A percentile compares a stretch with the other conserved stretches of the same genome.
These are phyloP conservation scores for Orchesella cincta DNA, from an alignment of 1,140 invertebrate species.

Conservation along the genomic window DNA sequence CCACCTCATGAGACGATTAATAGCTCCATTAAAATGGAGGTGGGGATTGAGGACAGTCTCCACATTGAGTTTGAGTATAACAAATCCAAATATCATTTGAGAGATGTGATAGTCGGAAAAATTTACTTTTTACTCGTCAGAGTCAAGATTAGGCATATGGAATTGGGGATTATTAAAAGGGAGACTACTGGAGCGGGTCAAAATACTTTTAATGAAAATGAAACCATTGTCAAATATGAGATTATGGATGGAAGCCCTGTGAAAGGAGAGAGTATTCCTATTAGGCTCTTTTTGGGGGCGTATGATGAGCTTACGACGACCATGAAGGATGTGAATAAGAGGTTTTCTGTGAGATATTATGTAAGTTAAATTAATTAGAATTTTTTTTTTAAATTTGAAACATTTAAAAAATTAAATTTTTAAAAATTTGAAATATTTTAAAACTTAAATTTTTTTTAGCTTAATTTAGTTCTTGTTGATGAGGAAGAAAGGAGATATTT, in stretches of 20 bases:
- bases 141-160: constrained; percentile 99
- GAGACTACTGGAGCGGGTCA: constrained; percentile 95
- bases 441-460: constrained; percentile 48
- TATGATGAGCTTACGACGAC: constrained; percentile 99
- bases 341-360: constrained; percentile 98
- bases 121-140: constrained; percentile 98
- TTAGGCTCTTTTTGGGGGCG: constrained; percentile 94
- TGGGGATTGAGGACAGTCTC: constrained; percentile 93
- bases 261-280: constrained; percentile 96
- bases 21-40: constrained; percentile 96
- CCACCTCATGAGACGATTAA: constrained; percentile 98
- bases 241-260: constrained; percentile 99
- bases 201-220: constrained; percentile 97
- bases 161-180: constrained; percentile 97
- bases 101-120: constrained; percentile 99
- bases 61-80: constrained; percentile 99
- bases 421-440: too few relatives aligned
- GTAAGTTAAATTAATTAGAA: constrained; percentile 11
- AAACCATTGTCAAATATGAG: constrained; percentile 99
- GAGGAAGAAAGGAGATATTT: constrained; percentile 99
- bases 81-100: constrained; percentile 98
- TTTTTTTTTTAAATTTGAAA: not conserved
- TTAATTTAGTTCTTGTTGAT: constrained; percentile 98
- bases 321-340: constrained; percentile 99
- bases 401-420: not conserved